Evolutionary conservation across 2,888 invertebrate species (phyloP).

Genomic region (Alloplasta piceator): DNA sequence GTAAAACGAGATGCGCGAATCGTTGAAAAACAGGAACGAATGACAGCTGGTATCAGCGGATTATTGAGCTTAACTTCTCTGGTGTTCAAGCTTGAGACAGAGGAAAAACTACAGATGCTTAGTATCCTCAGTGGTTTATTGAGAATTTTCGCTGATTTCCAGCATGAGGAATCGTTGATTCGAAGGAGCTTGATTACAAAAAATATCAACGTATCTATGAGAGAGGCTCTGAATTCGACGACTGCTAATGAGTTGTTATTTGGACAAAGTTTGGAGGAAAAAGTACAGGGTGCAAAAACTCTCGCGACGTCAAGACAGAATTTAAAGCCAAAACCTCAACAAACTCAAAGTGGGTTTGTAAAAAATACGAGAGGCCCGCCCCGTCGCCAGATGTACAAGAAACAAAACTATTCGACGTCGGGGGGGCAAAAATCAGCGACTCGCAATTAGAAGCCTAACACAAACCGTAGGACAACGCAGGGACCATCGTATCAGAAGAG

Average conservation of each 20-base stretch:
- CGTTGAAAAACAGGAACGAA: conserved; percentile 33
- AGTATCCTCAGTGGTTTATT: conserved; percentile 23
- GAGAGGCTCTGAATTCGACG: conserved; percentile 38
- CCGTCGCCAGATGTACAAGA: conserved; percentile 1
- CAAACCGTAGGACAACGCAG: background rate
- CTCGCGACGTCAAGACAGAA: conserved; percentile 34
- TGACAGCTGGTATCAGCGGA: conserved; percentile 32
- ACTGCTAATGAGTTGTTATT: conserved; percentile 47
- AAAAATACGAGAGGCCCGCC: conserved; percentile 60
- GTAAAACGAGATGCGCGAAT: conserved; percentile 35
- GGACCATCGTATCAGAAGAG: conserved; percentile 21
- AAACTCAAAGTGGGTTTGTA: conserved; percentile 7
- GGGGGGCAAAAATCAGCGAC: conserved; percentile 11
- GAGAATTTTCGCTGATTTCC: conserved; percentile 45
- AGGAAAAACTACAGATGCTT: conserved; percentile 6
- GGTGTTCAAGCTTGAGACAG: background rate
- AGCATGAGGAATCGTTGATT: conserved; percentile 51
- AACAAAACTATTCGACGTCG: conserved; percentile 1
- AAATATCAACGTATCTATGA: conserved; percentile 38
- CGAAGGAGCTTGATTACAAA: conserved; percentile 28
- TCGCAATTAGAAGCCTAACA: conserved; percentile 6
- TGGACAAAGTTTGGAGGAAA: conserved; percentile 39
- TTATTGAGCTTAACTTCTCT: background rate
- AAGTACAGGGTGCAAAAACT: conserved; percentile 32
- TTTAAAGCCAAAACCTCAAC: conserved; percentile 16